Evolutionary conservation across 2,113 vertebrate species (phyloP), one percentile per base, ranked within the genome.

Genomic region (Myotis brandtii): DNA sequence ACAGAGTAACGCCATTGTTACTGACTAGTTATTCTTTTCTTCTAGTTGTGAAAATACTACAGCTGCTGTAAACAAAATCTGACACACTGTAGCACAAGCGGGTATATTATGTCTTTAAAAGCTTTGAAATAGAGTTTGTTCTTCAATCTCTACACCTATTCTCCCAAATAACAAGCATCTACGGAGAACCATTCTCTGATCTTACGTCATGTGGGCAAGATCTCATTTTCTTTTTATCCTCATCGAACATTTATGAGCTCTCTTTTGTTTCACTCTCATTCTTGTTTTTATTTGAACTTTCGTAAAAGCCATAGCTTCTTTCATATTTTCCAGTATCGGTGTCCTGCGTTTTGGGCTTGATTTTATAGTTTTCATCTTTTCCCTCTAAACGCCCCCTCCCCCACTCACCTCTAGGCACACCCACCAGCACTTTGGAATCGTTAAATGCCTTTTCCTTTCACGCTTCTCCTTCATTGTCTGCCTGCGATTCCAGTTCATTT

Each of bases 381-480:
- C n/a, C 79, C 82, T 96, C 96, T 97, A 95, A 94, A 67, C 64
- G 66, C 3, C 11, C 50, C 70, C 40, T 66, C 54, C 69, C 56
- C 90, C 52, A 27, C 59, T 43, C 46, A 73, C 54, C n/a, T 25
- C 27, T 69, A 79, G 40, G 46, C 52, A 67, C n/a, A 59, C n/a
- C 50, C n/a, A 12, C 56, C 23, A 1, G 83, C 69, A 34, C 34
- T 91, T 54, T 89, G 93, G 46, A 94, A 86, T 96, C 91, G 64
- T 88, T 96, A 89, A 95, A 82, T 89, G 94, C 17, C 37, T 75
- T 93, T 95, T 54, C 73, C 56, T 96, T 94, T 96, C 86, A 76
- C 64, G 40, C 72, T 95, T 91, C 84, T 79, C 59, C n/a, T 87
- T 84, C 59, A 87, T 96, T 98, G 94, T 98, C 92, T 96, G 66